Base-by-base conservation (phyloP, 2,888 invertebrate genomes). In the Cryptus viduatorius region DNA sequence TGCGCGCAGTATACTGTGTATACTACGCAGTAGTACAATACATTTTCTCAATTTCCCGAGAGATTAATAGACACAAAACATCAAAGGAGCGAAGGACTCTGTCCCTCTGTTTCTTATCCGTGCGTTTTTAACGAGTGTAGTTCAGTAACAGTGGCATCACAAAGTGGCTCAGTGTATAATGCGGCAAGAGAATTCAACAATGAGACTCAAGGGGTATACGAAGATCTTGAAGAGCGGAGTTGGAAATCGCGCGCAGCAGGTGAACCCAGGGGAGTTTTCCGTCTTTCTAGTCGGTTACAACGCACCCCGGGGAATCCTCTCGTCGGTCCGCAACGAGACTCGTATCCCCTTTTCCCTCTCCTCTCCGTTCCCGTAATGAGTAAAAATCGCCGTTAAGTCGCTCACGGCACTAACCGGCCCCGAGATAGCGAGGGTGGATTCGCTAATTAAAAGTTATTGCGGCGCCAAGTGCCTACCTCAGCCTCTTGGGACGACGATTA, bases 371-470 rank as follows among this genome's bases (percentile, higher is more conserved):
- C 82, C 76, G 76, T 91, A 91, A 92, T 90, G 90, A 89, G 89
- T 90, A 91, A 91, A 92, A 92, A 92, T 91, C 89, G 88, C 89
- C 87, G 88, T 87, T 90, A 90, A 91, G 89, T 87, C 88, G 53
- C 84, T 82, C 72, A 78, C 82, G 84, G 84, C 75, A 68, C 79
- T 87, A 85, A 85, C 82, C 80, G 69, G 88, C 85, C 72, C 77
- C 86, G 87, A 89, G 89, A 90, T 89, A 88, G 84, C 88, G 84
- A 87, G 76, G 77, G 79, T 65, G 88, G 86, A 84, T 76, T 79
- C 84, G 83, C 89, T 92, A 92, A 92, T 92, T 92, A 92, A 92
- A 91, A 91, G 90, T 92, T 90, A 91, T 89, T 85, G 86, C 84
- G 67, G 75, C 78, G 79, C 79, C 85, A 86, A 86, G 85, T 85